Percentiles rank a stretch among this genome's conserved stretches.
These are phyloP conservation scores for Sturmia bella DNA, from an alignment of 2,888 invertebrate genomes.

Conservation along the genomic window DNA sequence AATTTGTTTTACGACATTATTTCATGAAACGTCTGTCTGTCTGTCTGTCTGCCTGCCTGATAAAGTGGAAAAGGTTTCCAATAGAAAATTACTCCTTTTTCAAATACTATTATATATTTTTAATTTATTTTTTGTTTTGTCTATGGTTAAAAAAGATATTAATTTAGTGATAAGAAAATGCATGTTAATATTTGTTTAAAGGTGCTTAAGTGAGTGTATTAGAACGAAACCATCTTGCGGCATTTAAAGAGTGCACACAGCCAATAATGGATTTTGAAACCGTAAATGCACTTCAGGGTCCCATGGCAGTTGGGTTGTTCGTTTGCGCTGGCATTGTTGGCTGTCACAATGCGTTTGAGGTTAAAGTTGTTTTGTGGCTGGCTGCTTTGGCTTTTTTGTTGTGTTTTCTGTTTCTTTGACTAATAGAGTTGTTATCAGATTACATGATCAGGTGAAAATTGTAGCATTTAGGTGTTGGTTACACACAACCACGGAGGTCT, in stretches of 20 bases:
- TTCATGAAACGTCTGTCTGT: conserved; percentile 32
- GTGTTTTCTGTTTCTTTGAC: conserved; percentile 24
- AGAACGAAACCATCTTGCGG: background rate
- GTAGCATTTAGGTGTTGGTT: conserved; percentile 69
- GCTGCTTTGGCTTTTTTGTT: conserved; percentile 23
- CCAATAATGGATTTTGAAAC: conserved; percentile 30
- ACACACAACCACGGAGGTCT: conserved; percentile 65
- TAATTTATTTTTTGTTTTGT: conserved; percentile 29
- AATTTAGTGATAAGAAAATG: conserved; percentile 65
- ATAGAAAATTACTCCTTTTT: conserved; percentile 56
- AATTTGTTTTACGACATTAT: conserved; percentile 63
- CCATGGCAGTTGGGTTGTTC: background rate
- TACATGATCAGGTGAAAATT: conserved; percentile 72
- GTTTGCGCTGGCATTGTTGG: conserved; percentile 1
- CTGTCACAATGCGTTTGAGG: conserved; percentile 37
- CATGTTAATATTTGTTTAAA: conserved; percentile 5
- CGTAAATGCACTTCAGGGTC: conserved; percentile 18
- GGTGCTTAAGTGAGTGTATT: background rate
- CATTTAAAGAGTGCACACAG: conserved; percentile 10
- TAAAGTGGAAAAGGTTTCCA: conserved; percentile 10
- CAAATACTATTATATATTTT: background rate
- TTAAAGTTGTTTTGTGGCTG: background rate
- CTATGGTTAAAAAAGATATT: conserved; percentile 53
- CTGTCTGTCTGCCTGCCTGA: conserved; percentile 1
- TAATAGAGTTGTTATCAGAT: conserved; percentile 68